Conservation (phyloP, 2,888 invertebrate genomes). For the Busseola fusca region DNA sequence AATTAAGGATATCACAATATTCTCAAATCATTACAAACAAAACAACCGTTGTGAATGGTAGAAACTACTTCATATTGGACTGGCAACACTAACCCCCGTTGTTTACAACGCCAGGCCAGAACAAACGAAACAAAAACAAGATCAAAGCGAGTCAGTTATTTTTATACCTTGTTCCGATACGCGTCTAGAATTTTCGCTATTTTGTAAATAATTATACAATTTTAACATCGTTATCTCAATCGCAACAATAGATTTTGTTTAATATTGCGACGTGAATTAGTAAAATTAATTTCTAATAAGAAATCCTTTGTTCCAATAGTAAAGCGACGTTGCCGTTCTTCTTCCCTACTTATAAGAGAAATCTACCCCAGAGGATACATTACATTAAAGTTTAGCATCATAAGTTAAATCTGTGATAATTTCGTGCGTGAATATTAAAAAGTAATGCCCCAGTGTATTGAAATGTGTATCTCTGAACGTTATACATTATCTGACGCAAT, state of each 20-base stretch:
- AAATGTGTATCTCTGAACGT: conserved; percentile 84
- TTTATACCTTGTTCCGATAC: conserved; percentile 65
- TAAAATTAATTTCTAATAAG: conserved; percentile 21
- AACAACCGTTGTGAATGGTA: conserved; percentile 49
- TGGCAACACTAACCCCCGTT: conserved; percentile 74
- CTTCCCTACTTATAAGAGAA: conserved; percentile 57
- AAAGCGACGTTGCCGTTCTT: conserved; percentile 85
- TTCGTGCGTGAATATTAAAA: conserved; percentile 63
- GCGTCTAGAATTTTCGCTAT: conserved; percentile 49
- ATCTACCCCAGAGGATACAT: conserved; percentile 30
- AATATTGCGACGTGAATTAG: conserved; percentile 25
- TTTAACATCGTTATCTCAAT: conserved; percentile 24
- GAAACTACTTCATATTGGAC: conserved; percentile 41
- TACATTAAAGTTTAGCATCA: conserved; percentile 33
- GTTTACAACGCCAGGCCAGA: conserved; percentile 78
- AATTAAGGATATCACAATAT: neutral
- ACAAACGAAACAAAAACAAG: conserved; percentile 78
- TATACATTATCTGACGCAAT: conserved; percentile 86
- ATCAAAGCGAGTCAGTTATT: conserved; percentile 70
- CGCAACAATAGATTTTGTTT: conserved; percentile 11
- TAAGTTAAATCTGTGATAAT: conserved; percentile 53
- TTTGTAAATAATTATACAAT: conserved; percentile 49
- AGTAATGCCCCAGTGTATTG: conserved; percentile 82
- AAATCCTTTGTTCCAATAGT: conserved; percentile 76
- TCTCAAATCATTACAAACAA: neutral